These are phyloP conservation scores for Lasioglossum figueresi DNA, from an alignment of 2,888 invertebrate species.

Conservation along the genomic window DNA sequence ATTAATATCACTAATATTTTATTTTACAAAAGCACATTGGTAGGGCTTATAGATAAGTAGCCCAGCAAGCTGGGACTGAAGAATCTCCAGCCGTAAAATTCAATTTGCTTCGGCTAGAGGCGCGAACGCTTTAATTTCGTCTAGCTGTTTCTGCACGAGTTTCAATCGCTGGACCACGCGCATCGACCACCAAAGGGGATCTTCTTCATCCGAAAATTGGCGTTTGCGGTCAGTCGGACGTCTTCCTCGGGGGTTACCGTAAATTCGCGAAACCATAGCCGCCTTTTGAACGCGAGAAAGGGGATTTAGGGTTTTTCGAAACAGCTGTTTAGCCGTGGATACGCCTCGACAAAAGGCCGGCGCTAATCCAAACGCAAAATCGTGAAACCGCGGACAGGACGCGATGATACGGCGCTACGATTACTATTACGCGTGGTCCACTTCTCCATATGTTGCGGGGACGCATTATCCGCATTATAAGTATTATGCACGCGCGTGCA, in stretches of 20 bases:
- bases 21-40: no score
- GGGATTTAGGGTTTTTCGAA: background rate
- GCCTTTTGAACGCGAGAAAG: background rate
- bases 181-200: background rate
- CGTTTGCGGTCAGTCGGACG: background rate
- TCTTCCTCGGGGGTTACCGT: background rate
- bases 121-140: background rate
- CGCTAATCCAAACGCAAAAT: constrained; percentile 60
- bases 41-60: no score
- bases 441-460: constrained; percentile 59
- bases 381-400: constrained; percentile 59
- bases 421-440: constrained; percentile 25
- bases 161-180: background rate
- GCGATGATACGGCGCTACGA: background rate
- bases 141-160: background rate
- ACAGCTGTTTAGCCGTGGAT: background rate
- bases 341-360: background rate
- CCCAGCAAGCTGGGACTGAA: no score
- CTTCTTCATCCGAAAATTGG: background rate
- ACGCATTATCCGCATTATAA: constrained; percentile 43
- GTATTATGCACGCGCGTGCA: constrained; percentile 40
- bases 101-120: background rate
- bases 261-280: background rate
- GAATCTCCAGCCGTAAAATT: background rate
- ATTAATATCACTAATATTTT: no score